Conservation (phyloP, 2,888 invertebrate genomes). For the Rugalucina vietnamica region DNA sequence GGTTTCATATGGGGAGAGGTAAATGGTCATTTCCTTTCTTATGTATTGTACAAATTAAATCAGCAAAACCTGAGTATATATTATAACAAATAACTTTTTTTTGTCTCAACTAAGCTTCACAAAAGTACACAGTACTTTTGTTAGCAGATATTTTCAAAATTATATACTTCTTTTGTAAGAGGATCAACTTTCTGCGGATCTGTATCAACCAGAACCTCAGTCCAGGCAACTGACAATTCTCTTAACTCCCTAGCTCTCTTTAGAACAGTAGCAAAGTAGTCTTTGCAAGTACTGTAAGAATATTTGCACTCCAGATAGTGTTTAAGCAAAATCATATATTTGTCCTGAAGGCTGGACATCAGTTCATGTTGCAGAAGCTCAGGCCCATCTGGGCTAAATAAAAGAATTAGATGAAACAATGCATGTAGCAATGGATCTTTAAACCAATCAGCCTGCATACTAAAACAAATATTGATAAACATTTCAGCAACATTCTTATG, state of each 20-base stretch:
- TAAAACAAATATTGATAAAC: neutral
- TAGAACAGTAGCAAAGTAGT: neutral
- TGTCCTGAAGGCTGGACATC: slow-evolving; percentile 81
- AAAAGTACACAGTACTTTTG: too few relatives aligned
- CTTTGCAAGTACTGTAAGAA: slow-evolving; percentile 69
- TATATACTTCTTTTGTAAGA: neutral
- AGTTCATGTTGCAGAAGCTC: neutral
- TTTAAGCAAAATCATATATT: slow-evolving; percentile 84
- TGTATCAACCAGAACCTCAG: neutral
- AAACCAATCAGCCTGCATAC: neutral
- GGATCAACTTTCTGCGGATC: neutral
- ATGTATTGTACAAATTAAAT: too few relatives aligned
- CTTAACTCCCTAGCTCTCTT: neutral
- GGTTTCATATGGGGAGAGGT: too few relatives aligned
- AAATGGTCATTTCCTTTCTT: too few relatives aligned
- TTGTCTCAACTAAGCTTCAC: too few relatives aligned
- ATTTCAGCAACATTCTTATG: neutral
- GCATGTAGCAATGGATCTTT: neutral
- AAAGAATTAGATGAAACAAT: neutral
- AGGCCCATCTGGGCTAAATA: neutral
- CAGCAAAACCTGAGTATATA: too few relatives aligned
- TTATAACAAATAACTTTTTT: too few relatives aligned
- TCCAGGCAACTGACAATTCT: neutral
- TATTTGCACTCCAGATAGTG: slow-evolving; percentile 82
- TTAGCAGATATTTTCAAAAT: neutral